A percentile compares a stretch with the other conserved stretches of the same genome.
phyloP scores from a whole-genome alignment of 2,113 vertebrate genomes.

The Pterocles gutturalis region DNA sequence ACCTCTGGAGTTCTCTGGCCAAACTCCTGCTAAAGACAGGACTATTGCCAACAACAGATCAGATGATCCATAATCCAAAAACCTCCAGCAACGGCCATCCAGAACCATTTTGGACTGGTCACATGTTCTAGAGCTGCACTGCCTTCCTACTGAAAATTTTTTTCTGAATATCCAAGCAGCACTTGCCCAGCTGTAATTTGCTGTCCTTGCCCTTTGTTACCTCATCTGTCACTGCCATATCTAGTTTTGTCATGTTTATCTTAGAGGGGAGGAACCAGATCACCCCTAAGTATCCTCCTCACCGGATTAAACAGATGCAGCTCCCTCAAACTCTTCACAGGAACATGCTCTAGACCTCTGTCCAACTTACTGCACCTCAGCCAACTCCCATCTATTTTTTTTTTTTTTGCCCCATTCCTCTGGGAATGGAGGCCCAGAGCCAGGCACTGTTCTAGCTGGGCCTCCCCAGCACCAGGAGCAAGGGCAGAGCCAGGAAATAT shows the following conservation, averaged over 20 bases:
- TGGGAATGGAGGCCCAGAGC: background rate
- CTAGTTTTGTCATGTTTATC: background rate
- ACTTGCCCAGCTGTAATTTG: background rate
- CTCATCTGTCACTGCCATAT: background rate
- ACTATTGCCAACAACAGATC: background rate
- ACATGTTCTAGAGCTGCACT: background rate
- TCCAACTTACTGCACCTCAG: background rate
- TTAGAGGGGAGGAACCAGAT: background rate
- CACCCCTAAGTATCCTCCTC: background rate
- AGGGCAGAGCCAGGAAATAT: background rate
- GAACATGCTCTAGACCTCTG: accelerated
- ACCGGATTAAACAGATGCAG: background rate
- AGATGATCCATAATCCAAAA: background rate
- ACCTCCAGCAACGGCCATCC: background rate
- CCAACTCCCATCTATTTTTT: background rate
- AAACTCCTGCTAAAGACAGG: background rate
- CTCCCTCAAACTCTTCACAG: background rate
- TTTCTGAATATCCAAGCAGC: background rate
- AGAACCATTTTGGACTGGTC: background rate
- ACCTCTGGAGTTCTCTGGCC: background rate
- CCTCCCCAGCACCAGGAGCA: background rate
- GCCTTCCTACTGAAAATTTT: background rate
- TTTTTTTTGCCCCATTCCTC: background rate
- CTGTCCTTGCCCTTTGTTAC: background rate
- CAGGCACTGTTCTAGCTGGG: background rate